Evolutionary conservation across 2,113 vertebrate genomes (phyloP).

Genomic region (Andinoacara biseriatus): DNA sequence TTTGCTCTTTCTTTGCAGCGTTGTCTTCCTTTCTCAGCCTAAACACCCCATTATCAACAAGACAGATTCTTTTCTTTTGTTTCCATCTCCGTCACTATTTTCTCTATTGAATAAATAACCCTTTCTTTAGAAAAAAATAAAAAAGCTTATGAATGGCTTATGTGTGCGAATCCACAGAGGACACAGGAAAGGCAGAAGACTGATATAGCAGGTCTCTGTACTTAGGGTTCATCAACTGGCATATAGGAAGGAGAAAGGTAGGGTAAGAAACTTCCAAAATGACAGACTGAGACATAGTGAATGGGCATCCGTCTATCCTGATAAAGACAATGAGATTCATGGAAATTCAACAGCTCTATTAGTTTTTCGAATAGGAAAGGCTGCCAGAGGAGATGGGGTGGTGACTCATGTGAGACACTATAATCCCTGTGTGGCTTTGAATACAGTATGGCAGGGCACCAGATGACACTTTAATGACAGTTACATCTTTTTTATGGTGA

Average conservation of each 20-base stretch:
- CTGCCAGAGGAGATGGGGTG: slow-evolving; percentile 28
- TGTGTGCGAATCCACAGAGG: slow-evolving; percentile 21
- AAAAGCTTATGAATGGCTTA: slow-evolving; percentile 11
- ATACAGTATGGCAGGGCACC: slow-evolving; percentile 8
- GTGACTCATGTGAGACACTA: slow-evolving; percentile 47
- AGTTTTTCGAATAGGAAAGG: slow-evolving; percentile 47
- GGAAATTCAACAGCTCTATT: slow-evolving; percentile 24
- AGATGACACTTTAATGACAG: slow-evolving; percentile 45
- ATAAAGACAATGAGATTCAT: slow-evolving; percentile 66
- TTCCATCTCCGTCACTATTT: neutral
- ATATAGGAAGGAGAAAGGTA: slow-evolving; percentile 27
- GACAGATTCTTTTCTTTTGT: neutral
- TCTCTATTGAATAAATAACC: neutral
- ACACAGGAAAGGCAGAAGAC: slow-evolving; percentile 13
- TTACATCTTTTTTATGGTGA: slow-evolving; percentile 46
- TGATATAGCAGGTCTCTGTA: slow-evolving; percentile 11
- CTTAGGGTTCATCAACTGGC: slow-evolving; percentile 26
- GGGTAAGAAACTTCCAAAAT: slow-evolving; percentile 10
- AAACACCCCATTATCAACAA: neutral
- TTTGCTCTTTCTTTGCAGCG: neutral
- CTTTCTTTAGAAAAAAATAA: neutral
- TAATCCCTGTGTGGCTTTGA: slow-evolving; percentile 41
- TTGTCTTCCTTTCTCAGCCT: neutral
- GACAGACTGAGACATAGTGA: slow-evolving; percentile 35
- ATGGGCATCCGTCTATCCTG: slow-evolving; percentile 43